These are phyloP conservation scores for Microchirus variegatus DNA, from an alignment of 2,797 vertebrate species.

Conservation along the genomic window DNA sequence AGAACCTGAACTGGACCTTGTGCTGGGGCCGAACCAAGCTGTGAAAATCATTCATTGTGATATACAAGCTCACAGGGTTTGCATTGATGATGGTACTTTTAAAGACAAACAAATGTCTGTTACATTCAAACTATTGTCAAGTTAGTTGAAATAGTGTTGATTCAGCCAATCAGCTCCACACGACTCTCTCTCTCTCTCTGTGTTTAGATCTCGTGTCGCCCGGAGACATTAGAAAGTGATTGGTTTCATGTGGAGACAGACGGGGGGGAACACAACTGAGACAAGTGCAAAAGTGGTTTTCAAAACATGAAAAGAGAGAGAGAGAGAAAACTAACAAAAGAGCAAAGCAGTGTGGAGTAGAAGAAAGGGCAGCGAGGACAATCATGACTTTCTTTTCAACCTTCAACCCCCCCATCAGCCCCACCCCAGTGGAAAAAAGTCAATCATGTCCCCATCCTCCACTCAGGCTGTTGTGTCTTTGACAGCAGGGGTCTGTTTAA, in stretches of 20 bases:
- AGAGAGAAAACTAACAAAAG: neutral
- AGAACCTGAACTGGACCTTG: no score
- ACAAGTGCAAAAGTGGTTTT: neutral
- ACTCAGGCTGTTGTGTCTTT: conserved; percentile 21
- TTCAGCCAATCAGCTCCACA: no score
- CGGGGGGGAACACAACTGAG: neutral
- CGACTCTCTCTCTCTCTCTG: no score
- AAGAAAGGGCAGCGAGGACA: neutral
- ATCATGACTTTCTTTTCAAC: conserved; percentile 25
- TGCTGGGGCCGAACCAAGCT: no score
- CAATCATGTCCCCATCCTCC: conserved; percentile 13
- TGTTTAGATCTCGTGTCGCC: no score
- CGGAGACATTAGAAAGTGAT: no score
- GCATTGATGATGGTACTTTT: no score
- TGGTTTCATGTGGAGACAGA: neutral
- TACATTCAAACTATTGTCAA: no score
- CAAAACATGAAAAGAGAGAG: neutral
- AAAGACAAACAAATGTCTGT: no score
- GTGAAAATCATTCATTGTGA: no score
- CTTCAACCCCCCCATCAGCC: neutral
- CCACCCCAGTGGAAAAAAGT: conserved; percentile 27
- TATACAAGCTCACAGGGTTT: no score
- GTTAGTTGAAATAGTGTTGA: no score
- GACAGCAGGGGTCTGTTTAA: conserved; percentile 33
- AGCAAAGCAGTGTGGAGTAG: neutral